These are phyloP conservation scores for Ichneumoninae sp. DNA, from an alignment of 2,888 invertebrate genomes.

Conservation along the genomic window DNA sequence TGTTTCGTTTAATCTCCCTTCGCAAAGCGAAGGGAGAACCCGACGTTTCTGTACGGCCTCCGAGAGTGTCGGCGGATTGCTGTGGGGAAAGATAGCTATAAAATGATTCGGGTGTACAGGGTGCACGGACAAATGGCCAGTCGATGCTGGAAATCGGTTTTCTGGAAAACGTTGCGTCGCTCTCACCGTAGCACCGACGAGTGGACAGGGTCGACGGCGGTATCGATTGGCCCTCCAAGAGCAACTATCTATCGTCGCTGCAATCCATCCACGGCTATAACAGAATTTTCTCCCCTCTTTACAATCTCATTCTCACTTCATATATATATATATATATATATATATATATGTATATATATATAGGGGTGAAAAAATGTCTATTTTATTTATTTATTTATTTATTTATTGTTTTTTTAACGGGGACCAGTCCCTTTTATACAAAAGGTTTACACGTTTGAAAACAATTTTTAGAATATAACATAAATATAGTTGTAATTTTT, in stretches of 20 bases:
- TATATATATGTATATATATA: neutral
- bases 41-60: slow-evolving; percentile 1
- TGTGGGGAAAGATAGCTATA: slow-evolving; percentile 3
- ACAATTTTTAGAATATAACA: too few relatives aligned
- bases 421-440: too few relatives aligned
- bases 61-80: neutral
- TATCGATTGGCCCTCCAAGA: slow-evolving; percentile 66
- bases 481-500: too few relatives aligned
- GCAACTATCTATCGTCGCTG: slow-evolving; percentile 52
- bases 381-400: too few relatives aligned
- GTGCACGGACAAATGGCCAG: slow-evolving; percentile 70
- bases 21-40: slow-evolving; percentile 23
- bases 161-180: slow-evolving; percentile 62
- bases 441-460: too few relatives aligned
- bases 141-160: slow-evolving; percentile 74
- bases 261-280: slow-evolving; percentile 60
- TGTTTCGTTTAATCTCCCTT: slow-evolving; percentile 61
- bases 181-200: slow-evolving; percentile 46
- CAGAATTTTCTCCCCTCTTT: slow-evolving; percentile 53
- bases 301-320: neutral
- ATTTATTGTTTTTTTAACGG: too few relatives aligned
- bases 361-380: too few relatives aligned
- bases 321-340: neutral
- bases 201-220: slow-evolving; percentile 52
- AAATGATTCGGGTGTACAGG: slow-evolving; percentile 48